phyloP scores from a whole-genome alignment of 2,888 invertebrate species.

The Epirrhoe alternata region DNA sequence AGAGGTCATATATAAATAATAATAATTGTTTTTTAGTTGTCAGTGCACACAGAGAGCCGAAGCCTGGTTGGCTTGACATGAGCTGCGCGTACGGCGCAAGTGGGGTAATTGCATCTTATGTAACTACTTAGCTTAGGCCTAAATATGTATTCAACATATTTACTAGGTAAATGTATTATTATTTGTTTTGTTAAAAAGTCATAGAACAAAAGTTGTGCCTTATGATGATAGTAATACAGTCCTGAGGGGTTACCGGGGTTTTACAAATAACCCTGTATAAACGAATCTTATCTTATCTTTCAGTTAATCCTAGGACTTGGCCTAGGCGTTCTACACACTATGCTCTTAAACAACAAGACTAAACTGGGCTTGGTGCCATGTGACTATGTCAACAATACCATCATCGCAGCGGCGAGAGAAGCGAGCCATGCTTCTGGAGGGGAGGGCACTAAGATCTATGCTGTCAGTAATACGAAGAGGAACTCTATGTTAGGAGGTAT shows the following conservation, averaged over 20 bases:
- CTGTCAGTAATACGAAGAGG: slow-evolving; percentile 12
- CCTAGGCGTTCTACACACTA: slow-evolving; percentile 26
- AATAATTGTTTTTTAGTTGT: too few species aligned
- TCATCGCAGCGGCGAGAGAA: slow-evolving; percentile 35
- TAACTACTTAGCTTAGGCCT: too few species aligned
- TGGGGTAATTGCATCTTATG: slow-evolving; percentile 26
- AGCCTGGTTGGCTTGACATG: slow-evolving; percentile 24
- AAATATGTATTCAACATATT: too few species aligned
- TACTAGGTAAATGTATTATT: too few species aligned
- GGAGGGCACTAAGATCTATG: slow-evolving; percentile 30
- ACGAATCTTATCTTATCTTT: too few species aligned
- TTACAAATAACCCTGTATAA: too few species aligned
- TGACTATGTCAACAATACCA: slow-evolving; percentile 39
- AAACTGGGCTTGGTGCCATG: slow-evolving; percentile 21
- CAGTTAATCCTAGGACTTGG: slow-evolving; percentile 29
- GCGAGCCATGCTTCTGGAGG: slow-evolving; percentile 22
- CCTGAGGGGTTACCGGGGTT: too few species aligned
- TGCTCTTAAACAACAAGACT: not conserved
- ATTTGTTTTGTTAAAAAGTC: too few species aligned
- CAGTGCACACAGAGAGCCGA: slow-evolving; percentile 21
- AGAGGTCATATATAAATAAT: too few species aligned
- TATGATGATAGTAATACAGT: too few species aligned
- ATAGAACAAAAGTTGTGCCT: too few species aligned
- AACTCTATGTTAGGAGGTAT: slow-evolving; percentile 7
- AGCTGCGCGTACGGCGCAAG: slow-evolving; percentile 20